Conservation (phyloP, 1,140 invertebrate species). For the Anagrus nilaparvatae region DNA sequence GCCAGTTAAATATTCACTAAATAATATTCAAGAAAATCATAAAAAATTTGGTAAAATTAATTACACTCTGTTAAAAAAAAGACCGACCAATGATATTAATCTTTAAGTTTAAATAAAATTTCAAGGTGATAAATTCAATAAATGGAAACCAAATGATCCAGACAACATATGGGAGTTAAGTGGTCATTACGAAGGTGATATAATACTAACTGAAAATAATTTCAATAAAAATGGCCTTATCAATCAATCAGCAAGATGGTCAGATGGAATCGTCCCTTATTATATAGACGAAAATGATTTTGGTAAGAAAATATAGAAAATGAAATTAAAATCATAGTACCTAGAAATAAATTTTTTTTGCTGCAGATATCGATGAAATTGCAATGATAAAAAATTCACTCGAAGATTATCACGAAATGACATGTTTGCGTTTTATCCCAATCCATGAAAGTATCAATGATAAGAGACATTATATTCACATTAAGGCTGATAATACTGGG, state of each 20-base stretch:
- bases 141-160: slow-evolving; percentile 28
- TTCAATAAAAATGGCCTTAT: slow-evolving; percentile 50
- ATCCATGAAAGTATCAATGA: slow-evolving; percentile 48
- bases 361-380: slow-evolving; percentile 40
- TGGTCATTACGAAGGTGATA: slow-evolving; percentile 49
- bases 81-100: too few relatives aligned
- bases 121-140: slow-evolving; percentile 22
- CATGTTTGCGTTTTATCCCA: slow-evolving; percentile 50
- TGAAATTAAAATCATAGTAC: not conserved
- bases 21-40: too few relatives aligned
- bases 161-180: slow-evolving; percentile 46
- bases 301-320: slow-evolving; percentile 39
- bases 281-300: slow-evolving; percentile 54
- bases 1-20: too few relatives aligned
- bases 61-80: too few relatives aligned
- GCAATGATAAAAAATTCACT: slow-evolving; percentile 39
- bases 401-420: slow-evolving; percentile 45
- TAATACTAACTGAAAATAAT: slow-evolving; percentile 35
- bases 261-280: slow-evolving; percentile 52
- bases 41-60: too few relatives aligned
- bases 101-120: too few relatives aligned
- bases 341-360: not conserved
- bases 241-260: slow-evolving; percentile 51
- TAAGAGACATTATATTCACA: slow-evolving; percentile 37
- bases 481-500: slow-evolving; percentile 34